Base-by-base conservation (phyloP, 2,797 vertebrate species). In the Caiman crocodilus region DNA sequence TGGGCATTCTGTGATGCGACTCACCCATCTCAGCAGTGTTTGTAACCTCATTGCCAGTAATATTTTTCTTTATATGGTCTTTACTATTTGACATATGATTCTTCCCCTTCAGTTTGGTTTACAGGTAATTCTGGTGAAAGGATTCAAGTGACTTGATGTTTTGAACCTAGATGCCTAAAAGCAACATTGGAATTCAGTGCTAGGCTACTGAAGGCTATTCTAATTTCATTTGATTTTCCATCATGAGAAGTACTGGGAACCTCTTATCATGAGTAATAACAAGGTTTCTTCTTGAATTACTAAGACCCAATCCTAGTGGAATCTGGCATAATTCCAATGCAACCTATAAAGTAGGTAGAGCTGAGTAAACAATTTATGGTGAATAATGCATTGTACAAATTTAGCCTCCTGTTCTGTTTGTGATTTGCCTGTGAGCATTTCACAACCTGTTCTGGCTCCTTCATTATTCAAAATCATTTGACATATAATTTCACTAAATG, bases 311-410 rank as follows among this genome's bases (percentile, higher is more conserved):
- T 83, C 21, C 4, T 80, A 92, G 21, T n/a, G 78, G 74, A 59
- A 77, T 14, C 65, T 95, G 94, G 93, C 89, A 85, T 67, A 56
- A 77, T 85, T 93, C 94, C 92, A 94, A 87, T 63, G 71, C 57
- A 93, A 89, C 92, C 91, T 94, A 89, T 96, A 90, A 94, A 91
- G 84, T 64, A 93, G 78, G 87, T 94, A 79, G 90, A 90, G 91
- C 90, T 16, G 58, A 93, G 87, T 91, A 96, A 96, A 94, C 88
- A 95, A 95, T 96, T 94, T 82, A 81, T 21, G 82, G 82, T 89
- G 92, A 93, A 94, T 94, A 95, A 79, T 95, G 94, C 55, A 92
- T 89, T 15, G 59, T 71, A 76, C 90, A 83, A 96, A 95, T 93
- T 86, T 91, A 93, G 89, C 82, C 55, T 92, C 82, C 85, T 30